Percentiles rank a stretch among this genome's conserved stretches.
Conservation (phyloP, 2,797 vertebrate species). For the Momotus momota region DNA sequence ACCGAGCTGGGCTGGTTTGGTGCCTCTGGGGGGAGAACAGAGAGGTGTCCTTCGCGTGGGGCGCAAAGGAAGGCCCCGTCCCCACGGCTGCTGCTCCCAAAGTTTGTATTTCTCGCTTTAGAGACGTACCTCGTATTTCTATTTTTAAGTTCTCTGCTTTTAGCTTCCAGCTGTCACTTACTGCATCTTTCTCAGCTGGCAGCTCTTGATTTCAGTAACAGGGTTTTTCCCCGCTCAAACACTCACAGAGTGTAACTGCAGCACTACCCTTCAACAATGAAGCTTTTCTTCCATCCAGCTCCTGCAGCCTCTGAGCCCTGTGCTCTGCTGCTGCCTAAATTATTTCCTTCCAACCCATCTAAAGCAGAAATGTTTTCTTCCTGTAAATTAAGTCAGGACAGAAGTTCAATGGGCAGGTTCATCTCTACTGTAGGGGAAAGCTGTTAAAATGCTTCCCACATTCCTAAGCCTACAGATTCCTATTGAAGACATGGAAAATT, state of each 20-base stretch:
- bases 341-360: background rate
- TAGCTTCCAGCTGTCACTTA: constrained; percentile 19
- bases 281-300: background rate
- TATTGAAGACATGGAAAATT: background rate
- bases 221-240: background rate
- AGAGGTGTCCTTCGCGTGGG: rapidly evolving
- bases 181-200: background rate
- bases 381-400: background rate
- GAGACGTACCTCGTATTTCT: background rate
- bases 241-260: background rate
- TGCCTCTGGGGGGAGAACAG: background rate
- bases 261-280: background rate
- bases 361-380: background rate
- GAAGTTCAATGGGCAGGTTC: background rate
- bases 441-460: background rate
- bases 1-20: rapidly evolving
- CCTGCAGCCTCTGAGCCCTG: background rate
- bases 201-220: background rate
- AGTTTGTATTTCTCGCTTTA: background rate
- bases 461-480: background rate
- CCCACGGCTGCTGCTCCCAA: background rate
- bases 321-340: background rate
- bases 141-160: background rate
- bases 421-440: background rate
- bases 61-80: background rate